Conservation (phyloP, 2,888 invertebrate species). For the Nomada goodeniana region DNA sequence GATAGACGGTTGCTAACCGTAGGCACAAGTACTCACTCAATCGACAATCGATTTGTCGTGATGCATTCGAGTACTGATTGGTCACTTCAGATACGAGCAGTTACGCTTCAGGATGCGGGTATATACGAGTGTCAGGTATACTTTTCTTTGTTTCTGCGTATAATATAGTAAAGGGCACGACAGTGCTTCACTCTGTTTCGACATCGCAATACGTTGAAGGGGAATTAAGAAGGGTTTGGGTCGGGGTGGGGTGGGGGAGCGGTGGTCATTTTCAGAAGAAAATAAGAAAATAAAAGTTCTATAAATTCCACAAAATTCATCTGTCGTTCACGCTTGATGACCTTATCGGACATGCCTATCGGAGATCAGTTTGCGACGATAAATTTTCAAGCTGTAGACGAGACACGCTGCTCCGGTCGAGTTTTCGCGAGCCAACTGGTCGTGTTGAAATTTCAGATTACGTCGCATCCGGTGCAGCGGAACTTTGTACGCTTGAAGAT, state of each 20-base stretch:
- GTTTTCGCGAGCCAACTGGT: conserved; percentile 5
- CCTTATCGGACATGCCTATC: too few species aligned
- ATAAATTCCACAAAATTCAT: too few species aligned
- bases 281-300: too few species aligned
- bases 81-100: conserved; percentile 80
- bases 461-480: conserved; percentile 80
- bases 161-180: conserved; percentile 21
- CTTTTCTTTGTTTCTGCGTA: background rate
- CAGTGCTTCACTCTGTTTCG: background rate
- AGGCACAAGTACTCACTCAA: conserved; percentile 81
- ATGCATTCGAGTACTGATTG: conserved; percentile 81
- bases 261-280: too few species aligned
- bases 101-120: conserved; percentile 79
- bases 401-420: background rate
- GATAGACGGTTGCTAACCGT: conserved; percentile 82
- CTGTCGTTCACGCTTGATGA: too few species aligned
- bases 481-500: conserved; percentile 78
- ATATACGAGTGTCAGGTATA: conserved; percentile 82
- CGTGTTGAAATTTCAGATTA: conserved; percentile 70
- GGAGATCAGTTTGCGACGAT: background rate
- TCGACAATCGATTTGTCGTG: conserved; percentile 81
- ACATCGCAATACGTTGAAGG: background rate
- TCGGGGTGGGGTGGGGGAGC: too few species aligned
- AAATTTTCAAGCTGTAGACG: background rate
- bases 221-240: too few species aligned